Evolutionary conservation across 2,113 vertebrate genomes (phyloP), one percentile per base, ranked within the genome.

Genomic region (Hydropotes inermis): DNA sequence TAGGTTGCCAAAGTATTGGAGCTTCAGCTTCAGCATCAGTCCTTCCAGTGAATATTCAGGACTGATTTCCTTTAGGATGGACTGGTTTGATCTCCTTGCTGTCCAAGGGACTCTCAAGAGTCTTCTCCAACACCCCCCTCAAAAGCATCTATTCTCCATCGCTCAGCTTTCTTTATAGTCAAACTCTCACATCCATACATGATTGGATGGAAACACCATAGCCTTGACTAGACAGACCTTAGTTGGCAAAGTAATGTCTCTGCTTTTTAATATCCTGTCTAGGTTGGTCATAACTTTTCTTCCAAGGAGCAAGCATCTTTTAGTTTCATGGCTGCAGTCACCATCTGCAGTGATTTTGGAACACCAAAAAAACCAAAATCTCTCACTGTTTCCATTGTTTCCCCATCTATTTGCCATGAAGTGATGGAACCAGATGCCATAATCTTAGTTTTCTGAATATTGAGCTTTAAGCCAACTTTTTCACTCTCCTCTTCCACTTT

Each of bases 131-230:
- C 67, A 70, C 19, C 16, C 1, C 52, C 1, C 6, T 70, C n/a
- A 70, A 70, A 70, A 70, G 19, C 19, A 70, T 39, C 2, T 0
- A 70, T 70, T 23, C 67, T 70, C 36, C 0, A 0, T 12, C 0
- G 0, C 19, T 70, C n/a, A 70, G 17, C 19, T 70, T 70, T 70
- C 19, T 70, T 70, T 23, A 36, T 36, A 70, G 19, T 70, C 64
- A 2, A 23, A 23, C 9, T 70, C 64, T 70, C 9, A 70, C n/a
- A 70, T 70, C 64, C n/a, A 21, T 36, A 21, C 64, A 36, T 36
- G n/a, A 36, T 2, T 2, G n/a, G n/a, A 67, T 70, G 17, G 64
- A 36, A 70, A 70, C 36, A 70, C n/a, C 17, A 70, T 21, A 70
- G 64, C 64, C n/a, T 70, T 70, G n/a, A 70, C 17, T 36, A 36